Evolutionary conservation across 2,888 invertebrate genomes (phyloP), one percentile per base, ranked within the genome.

Genomic region (Spisula solida): DNA sequence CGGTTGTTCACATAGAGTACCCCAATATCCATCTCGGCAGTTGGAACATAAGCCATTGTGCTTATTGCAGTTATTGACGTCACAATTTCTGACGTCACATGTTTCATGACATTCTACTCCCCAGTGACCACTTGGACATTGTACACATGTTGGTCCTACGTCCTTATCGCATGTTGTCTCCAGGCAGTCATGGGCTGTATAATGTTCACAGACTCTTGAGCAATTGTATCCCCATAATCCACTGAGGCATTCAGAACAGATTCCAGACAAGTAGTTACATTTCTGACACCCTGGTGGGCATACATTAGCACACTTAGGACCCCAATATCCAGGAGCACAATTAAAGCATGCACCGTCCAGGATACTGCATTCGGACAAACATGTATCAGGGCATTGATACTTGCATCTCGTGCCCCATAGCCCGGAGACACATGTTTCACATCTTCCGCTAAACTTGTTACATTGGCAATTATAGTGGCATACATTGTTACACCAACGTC

Each of bases 21-120:
- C 91, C 91, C 91, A 91, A 8, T 29, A 48, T 4, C 87, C 87
- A n/a, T 16, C 51, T 10, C 34, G 20, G 79, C 91, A 91, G 18
- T 55, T 31, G 0, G 25, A 25, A 56, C 91, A 91, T 29, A 16
- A 25, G 6, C 91, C 91, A 31, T 66, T 75, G 0, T 29, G 10
- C 25, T 78, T 80, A 66, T 85, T 70, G 47, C 88, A 88, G 4
- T 41, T 14, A 1, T 41, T 47, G 10, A 18, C 79, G 29, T 85
- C 55, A 55, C 85, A 85, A 47, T 25, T 18, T 51, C 18, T 20
- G 5, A 60, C 25, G 79, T 85, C 47, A 60, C 85, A 85, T 1
- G 14, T 34, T 14, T 56, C 34, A 56, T n/a, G 34, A 20, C 85
- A 85, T 20, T 55, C 78, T 0, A 8, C 16, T 48, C 85, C 85